These are phyloP conservation scores for Cartodere bifasciata DNA, from an alignment of 2,888 invertebrate species.

Conservation along the genomic window DNA sequence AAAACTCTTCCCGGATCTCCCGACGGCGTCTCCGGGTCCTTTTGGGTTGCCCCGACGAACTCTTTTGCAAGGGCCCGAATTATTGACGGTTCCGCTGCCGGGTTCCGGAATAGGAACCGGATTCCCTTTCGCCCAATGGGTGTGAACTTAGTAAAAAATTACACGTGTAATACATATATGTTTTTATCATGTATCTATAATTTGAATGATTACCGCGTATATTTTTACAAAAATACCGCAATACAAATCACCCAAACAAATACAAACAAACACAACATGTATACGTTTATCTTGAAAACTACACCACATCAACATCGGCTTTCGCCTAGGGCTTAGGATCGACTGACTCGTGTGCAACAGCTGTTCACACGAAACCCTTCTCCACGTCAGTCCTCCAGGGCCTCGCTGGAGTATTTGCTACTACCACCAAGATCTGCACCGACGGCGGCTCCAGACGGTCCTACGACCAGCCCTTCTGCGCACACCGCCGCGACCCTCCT, in stretches of 20 bases:
- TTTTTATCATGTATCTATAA: no score
- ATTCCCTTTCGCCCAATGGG: slow-evolving; percentile 20
- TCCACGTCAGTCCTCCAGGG: slow-evolving; percentile 43
- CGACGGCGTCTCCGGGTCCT: slow-evolving; percentile 44
- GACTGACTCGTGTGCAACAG: slow-evolving; percentile 45
- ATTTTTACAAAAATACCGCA: no score
- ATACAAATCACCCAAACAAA: no score
- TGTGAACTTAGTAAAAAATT: slow-evolving; percentile 4
- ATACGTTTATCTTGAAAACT: no score
- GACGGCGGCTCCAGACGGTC: slow-evolving; percentile 40
- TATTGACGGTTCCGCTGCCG: slow-evolving; percentile 40
- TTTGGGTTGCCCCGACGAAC: slow-evolving; percentile 39
- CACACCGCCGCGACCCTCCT: slow-evolving; percentile 42
- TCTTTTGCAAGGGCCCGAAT: slow-evolving; percentile 37
- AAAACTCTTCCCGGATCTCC: slow-evolving; percentile 41
- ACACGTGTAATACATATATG: no score
- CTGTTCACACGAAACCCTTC: slow-evolving; percentile 50
- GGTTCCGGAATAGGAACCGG: slow-evolving; percentile 40
- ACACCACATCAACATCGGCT: slow-evolving; percentile 34
- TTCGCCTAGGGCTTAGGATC: slow-evolving; percentile 45
- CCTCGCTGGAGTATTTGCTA: slow-evolving; percentile 55
- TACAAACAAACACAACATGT: no score
- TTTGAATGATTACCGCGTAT: no score
- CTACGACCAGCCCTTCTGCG: slow-evolving; percentile 48
- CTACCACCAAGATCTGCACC: slow-evolving; percentile 48